phyloP scores from a whole-genome alignment of 2,888 invertebrate genomes.

The Shargacucullia verbasci region DNA sequence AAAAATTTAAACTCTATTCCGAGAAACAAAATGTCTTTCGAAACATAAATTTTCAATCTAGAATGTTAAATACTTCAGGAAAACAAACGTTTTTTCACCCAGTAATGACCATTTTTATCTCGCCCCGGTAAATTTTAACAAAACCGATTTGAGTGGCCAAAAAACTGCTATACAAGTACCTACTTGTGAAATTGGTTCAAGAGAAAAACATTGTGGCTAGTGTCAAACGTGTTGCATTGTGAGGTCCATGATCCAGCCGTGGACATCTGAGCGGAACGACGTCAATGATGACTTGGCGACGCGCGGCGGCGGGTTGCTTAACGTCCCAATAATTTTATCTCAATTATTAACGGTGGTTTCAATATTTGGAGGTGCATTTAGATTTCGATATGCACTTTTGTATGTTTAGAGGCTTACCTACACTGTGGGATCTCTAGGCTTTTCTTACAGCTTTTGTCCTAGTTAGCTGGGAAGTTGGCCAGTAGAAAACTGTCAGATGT shows the following conservation, averaged over 20 bases:
- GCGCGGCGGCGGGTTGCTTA: constrained; percentile 7
- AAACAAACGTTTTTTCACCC: constrained; percentile 36
- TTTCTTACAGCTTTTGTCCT: too few relatives aligned
- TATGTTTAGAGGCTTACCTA: too few relatives aligned
- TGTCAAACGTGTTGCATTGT: constrained; percentile 43
- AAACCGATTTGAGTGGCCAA: constrained; percentile 18
- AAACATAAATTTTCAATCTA: too few relatives aligned
- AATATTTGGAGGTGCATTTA: neutral
- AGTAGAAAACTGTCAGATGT: too few relatives aligned
- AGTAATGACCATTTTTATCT: constrained; percentile 20
- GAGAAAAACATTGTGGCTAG: constrained; percentile 43
- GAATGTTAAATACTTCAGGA: constrained; percentile 22
- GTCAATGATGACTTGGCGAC: constrained; percentile 13
- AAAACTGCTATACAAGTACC: constrained; percentile 22
- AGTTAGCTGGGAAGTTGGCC: too few relatives aligned
- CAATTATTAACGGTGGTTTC: constrained; percentile 16
- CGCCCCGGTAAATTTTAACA: constrained; percentile 16
- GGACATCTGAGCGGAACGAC: constrained; percentile 48
- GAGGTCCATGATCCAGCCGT: constrained; percentile 46
- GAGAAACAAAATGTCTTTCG: too few relatives aligned
- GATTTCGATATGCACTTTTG: too few relatives aligned
- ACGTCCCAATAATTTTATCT: constrained; percentile 23
- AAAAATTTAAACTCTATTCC: too few relatives aligned
- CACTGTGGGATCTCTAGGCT: too few relatives aligned
- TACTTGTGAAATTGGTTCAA: constrained; percentile 35